These are phyloP conservation scores for Formicarius rufipectus DNA, from an alignment of 2,113 vertebrate species.

Conservation along the genomic window DNA sequence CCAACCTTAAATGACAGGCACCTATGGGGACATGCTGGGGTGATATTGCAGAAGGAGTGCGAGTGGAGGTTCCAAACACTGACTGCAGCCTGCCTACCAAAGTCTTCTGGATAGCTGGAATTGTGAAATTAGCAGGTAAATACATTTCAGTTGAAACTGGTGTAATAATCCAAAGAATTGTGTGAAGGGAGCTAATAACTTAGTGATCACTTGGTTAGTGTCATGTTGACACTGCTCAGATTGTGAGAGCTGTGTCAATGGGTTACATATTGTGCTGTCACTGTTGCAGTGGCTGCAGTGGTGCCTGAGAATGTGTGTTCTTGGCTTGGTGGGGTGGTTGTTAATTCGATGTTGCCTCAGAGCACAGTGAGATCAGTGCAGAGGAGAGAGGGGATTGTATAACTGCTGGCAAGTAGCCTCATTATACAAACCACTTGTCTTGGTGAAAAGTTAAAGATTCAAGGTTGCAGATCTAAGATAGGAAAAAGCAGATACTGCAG, in stretches of 20 bases:
- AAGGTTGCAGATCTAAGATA: neutral
- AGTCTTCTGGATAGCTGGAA: constrained; percentile 97
- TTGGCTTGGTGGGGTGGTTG: neutral
- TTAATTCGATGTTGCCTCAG: neutral
- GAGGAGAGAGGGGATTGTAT: neutral
- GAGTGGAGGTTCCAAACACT: constrained; percentile 92
- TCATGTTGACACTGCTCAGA: neutral
- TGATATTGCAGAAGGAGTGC: constrained; percentile 88
- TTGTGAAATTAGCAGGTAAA: constrained; percentile 92
- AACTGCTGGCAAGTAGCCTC: neutral
- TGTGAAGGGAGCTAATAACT: neutral
- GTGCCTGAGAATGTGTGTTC: neutral
- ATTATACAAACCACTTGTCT: neutral
- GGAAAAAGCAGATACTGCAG: neutral
- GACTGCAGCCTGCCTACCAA: constrained; percentile 90
- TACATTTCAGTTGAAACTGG: neutral
- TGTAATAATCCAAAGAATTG: neutral
- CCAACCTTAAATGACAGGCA: constrained; percentile 74
- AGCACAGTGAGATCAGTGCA: neutral
- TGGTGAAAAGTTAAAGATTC: neutral
- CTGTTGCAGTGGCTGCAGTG: neutral
- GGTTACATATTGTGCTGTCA: neutral
- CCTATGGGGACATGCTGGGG: constrained; percentile 94
- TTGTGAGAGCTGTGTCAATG: neutral
- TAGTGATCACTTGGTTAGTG: neutral